Percentiles rank a stretch among this genome's conserved stretches.
Evolutionary conservation across 2,888 invertebrate genomes (phyloP).

Genomic region (Meganola albula): DNA sequence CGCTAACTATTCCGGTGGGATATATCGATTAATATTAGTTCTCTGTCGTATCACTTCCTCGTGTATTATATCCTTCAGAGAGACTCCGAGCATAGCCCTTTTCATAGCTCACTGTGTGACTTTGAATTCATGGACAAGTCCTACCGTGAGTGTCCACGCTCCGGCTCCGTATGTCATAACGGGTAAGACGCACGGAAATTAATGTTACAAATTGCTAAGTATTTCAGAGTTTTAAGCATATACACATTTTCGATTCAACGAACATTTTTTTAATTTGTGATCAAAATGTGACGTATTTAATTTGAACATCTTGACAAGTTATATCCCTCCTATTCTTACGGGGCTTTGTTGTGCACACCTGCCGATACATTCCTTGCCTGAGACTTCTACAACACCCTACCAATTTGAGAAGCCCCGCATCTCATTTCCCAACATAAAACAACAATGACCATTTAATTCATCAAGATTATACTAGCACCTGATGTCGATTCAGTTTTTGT

Average conservation of each 20-base stretch:
- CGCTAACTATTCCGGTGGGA: too few relatives aligned
- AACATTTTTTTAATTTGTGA: background rate
- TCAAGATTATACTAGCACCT: slow-evolving; percentile 19
- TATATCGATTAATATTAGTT: too few relatives aligned
- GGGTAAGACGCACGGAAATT: too few relatives aligned
- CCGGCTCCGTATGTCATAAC: too few relatives aligned
- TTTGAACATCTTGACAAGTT: background rate
- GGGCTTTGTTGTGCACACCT: slow-evolving; percentile 51
- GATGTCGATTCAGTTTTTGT: slow-evolving; percentile 20
- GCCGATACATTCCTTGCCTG: slow-evolving; percentile 64
- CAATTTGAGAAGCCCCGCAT: slow-evolving; percentile 32
- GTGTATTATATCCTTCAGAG: too few relatives aligned
- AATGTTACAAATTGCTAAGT: too few relatives aligned
- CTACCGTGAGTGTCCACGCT: too few relatives aligned
- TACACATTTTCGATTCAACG: background rate
- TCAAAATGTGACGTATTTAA: background rate
- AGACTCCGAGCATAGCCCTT: too few relatives aligned
- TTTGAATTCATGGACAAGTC: too few relatives aligned
- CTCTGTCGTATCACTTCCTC: too few relatives aligned
- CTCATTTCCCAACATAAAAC: slow-evolving; percentile 22
- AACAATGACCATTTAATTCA: slow-evolving; percentile 38
- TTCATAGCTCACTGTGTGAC: too few relatives aligned
- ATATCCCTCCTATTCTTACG: slow-evolving; percentile 38
- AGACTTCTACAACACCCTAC: slow-evolving; percentile 48
- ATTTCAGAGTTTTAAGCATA: too few relatives aligned